phyloP scores from a whole-genome alignment of 2,113 vertebrate genomes.

The Prunella fulvescens region DNA sequence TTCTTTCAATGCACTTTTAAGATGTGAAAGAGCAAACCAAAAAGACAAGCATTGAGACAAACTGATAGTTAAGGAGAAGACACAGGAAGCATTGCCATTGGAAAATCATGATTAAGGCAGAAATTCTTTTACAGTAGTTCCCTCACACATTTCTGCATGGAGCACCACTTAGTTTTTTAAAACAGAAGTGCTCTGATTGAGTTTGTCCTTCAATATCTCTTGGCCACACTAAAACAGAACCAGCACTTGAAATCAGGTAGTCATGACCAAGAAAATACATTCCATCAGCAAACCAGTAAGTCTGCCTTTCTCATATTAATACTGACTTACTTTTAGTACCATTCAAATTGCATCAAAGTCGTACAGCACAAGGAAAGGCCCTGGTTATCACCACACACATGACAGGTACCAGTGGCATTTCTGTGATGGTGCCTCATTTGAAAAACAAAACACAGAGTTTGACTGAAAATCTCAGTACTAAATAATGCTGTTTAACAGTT shows the following conservation, averaged over 20 bases:
- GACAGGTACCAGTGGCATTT: fast-evolving
- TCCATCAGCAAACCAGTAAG: neutral
- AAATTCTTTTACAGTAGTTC: neutral
- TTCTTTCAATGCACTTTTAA: neutral
- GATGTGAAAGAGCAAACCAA: neutral
- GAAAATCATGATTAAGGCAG: neutral
- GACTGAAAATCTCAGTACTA: neutral
- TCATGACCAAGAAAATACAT: neutral
- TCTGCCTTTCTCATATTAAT: neutral
- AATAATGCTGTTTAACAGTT: fast-evolving
- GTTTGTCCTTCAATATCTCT: neutral
- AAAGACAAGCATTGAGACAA: neutral
- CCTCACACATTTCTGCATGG: neutral
- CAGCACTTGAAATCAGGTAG: neutral
- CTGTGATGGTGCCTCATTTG: neutral
- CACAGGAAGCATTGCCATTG: neutral
- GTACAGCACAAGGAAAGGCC: fast-evolving
- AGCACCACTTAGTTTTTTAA: neutral
- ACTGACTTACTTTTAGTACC: neutral
- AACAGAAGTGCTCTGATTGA: neutral
- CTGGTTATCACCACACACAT: fast-evolving
- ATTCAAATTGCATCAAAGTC: neutral
- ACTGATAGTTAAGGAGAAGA: neutral
- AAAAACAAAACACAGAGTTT: neutral
- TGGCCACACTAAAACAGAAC: neutral